Conservation (phyloP, 1,140 invertebrate species). For the Pseudomyrmex cubaensis region DNA sequence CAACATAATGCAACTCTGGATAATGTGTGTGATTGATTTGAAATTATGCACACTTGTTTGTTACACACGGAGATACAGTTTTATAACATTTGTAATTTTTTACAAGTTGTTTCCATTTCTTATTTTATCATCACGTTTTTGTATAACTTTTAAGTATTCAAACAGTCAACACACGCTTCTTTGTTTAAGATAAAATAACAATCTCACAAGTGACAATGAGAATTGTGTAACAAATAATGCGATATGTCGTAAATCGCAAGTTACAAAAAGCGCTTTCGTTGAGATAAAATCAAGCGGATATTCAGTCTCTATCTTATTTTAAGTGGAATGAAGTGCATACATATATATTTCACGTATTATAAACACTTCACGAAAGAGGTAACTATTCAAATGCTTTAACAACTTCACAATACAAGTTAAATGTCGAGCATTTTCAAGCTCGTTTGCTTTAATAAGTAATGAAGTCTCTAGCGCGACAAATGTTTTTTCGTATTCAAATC, state of each 20-base stretch:
- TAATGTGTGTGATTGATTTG: slow-evolving; percentile 16
- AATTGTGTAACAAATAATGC: slow-evolving; percentile 1
- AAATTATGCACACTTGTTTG: not conserved
- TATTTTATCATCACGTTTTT: not conserved
- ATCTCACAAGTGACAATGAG: too few relatives aligned
- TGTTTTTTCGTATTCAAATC: slow-evolving; percentile 42
- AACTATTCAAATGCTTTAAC: slow-evolving; percentile 18
- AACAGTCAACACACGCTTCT: too few relatives aligned
- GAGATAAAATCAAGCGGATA: slow-evolving; percentile 11
- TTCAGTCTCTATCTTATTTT: not conserved
- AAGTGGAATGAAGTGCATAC: not conserved
- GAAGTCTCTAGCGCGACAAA: slow-evolving; percentile 11
- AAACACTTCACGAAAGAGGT: slow-evolving; percentile 5
- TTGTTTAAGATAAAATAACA: too few relatives aligned
- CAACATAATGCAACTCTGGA: slow-evolving; percentile 7
- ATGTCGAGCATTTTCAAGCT: slow-evolving; percentile 27
- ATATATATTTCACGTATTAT: not conserved
- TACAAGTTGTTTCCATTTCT: not conserved
- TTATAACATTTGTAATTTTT: not conserved
- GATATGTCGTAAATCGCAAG: slow-evolving; percentile 18
- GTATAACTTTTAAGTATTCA: too few relatives aligned
- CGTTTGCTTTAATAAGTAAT: slow-evolving; percentile 37
- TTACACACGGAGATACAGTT: not conserved
- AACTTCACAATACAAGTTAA: slow-evolving; percentile 29
- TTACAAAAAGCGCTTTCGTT: slow-evolving; percentile 4